These are phyloP conservation scores for Drepanosiphum platanoidis DNA, from an alignment of 2,888 invertebrate species.

Conservation along the genomic window DNA sequence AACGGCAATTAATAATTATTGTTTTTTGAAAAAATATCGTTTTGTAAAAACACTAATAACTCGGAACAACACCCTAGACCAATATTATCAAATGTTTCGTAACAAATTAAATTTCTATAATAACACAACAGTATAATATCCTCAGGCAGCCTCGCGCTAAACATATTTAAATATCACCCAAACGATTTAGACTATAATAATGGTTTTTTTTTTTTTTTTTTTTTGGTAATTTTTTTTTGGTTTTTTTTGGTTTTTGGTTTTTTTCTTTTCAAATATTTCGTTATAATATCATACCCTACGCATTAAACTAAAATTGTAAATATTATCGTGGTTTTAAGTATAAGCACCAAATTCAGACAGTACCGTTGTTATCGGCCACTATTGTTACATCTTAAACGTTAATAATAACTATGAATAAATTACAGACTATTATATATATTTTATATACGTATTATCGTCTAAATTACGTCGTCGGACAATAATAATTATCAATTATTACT, in stretches of 20 bases:
- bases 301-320: slow-evolving; percentile 8
- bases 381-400: slow-evolving; percentile 11
- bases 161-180: slow-evolving; percentile 52
- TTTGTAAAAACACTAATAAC: slow-evolving; percentile 27
- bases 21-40: slow-evolving; percentile 50
- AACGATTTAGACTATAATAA: slow-evolving; percentile 21
- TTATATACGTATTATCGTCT: no score
- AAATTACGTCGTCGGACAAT: slow-evolving; percentile 3
- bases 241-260: not conserved
- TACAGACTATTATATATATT: no score
- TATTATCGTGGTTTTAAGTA: slow-evolving; percentile 44
- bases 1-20: slow-evolving; percentile 1
- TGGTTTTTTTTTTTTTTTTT: not conserved
- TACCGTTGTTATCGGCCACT: slow-evolving; percentile 36
- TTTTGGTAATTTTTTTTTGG: not conserved
- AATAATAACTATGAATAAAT: slow-evolving; percentile 5
- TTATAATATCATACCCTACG: not conserved
- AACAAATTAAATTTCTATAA: slow-evolving; percentile 60
- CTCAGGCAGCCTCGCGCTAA: slow-evolving; percentile 46
- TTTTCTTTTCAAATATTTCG: no score
- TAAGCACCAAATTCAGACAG: slow-evolving; percentile 61
- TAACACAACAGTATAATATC: slow-evolving; percentile 49
- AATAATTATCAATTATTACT: not conserved
- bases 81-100: slow-evolving; percentile 48
- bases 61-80: slow-evolving; percentile 44